These are phyloP conservation scores for Andinoacara biseriatus DNA, from an alignment of 2,113 vertebrate genomes.

Conservation along the genomic window DNA sequence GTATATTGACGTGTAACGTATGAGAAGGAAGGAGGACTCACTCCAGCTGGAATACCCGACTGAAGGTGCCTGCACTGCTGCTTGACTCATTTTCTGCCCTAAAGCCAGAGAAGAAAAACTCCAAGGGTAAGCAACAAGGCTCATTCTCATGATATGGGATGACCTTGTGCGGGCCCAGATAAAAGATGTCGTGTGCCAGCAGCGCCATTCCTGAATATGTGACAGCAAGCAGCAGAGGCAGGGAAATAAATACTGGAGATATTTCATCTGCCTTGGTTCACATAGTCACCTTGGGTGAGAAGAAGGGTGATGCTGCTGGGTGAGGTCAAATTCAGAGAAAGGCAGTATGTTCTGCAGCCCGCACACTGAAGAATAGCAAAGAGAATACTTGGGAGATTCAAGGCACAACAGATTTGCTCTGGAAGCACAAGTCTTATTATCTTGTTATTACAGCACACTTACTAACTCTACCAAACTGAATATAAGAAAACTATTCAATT, in stretches of 20 bases:
- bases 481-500: background rate
- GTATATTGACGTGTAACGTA: background rate
- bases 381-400: background rate
- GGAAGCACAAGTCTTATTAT: background rate
- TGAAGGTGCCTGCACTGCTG: background rate
- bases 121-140: constrained; percentile 1
- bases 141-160: constrained; percentile 1
- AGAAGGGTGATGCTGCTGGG: background rate
- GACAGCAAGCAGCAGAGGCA: background rate
- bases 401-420: background rate
- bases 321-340: background rate
- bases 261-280: constrained; percentile 18
- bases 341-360: rapidly evolving
- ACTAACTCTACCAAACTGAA: background rate
- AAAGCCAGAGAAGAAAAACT: background rate
- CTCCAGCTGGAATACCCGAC: constrained; percentile 3
- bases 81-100: background rate
- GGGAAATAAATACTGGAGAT: constrained; percentile 22
- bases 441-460: background rate
- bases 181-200: background rate
- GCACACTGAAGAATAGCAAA: background rate
- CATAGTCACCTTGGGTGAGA: background rate
- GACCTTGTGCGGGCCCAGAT: constrained; percentile 31
- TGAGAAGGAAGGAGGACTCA: background rate
- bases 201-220: background rate